Base-by-base conservation (phyloP, 2,888 invertebrate species). In the Euzetes globulus region DNA sequence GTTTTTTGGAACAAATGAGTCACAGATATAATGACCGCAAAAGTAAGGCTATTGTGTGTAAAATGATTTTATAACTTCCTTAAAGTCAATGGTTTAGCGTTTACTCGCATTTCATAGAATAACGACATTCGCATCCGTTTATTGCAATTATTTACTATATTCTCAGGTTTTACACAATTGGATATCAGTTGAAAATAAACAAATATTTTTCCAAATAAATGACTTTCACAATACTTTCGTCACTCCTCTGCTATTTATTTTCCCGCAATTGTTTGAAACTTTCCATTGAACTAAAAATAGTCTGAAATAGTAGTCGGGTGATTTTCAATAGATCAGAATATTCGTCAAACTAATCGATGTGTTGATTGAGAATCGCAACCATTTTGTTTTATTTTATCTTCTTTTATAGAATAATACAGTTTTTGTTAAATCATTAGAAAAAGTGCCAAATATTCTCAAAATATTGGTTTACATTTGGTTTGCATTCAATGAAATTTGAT, bases 121-220 rank as follows among this genome's bases (percentile, higher is more conserved):
- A 55, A 55, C 55, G 55, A 55, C 55, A 55, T 55, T 55, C 55
- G 52, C 22, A 25, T 55, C 55, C 55, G 55, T 55, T 55, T 55
- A 55, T 22, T 13, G 19, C 3, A 22, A 22, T 55, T 55, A 22
- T 22, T 22, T 5, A 25, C 55, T 55, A 5, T 55, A 41, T 55
- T 55, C 22, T 55, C 22, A 55, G 22, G 7, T 55, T 55, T 22
- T 22, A 25, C 25, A 9, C 55, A 55, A 33, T 33, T 7, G 33
- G 33, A 33, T 7, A 33, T 33, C 33, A 33, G 5, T 33, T 33
- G 33, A 33, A 7, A 33, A 7, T 7, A 33, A 33, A 33, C 33
- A 33, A 33, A 33, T 6, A 33, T 33, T 41, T 41, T 41, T 41
- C 9, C 41, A 5, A 41, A 13, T 9, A 7, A 33, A 33, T 33